Evolutionary conservation across 2,888 invertebrate genomes (phyloP).

Genomic region (Acronicta alni): DNA sequence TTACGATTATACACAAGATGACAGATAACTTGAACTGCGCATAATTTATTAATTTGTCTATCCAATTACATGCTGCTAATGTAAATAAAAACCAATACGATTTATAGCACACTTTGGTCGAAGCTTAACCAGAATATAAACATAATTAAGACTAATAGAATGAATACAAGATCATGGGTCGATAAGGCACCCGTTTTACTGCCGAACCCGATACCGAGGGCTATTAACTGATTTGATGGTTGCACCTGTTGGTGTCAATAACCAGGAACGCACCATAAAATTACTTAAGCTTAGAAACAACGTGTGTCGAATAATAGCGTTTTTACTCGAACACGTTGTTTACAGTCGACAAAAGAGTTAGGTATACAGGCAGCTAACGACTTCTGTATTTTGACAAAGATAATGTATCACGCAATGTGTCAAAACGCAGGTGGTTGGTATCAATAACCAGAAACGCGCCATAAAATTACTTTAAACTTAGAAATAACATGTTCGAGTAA

Average conservation of each 20-base stretch:
- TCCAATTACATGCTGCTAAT: conserved; percentile 34
- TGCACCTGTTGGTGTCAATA: conserved; percentile 54
- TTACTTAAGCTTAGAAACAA: conserved; percentile 37
- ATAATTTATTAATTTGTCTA: conserved; percentile 33
- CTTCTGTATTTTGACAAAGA: no score
- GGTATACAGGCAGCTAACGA: no score
- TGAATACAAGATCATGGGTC: conserved; percentile 40
- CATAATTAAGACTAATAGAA: conserved; percentile 50
- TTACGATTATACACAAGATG: neutral
- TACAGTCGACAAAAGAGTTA: no score
- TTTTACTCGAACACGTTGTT: no score
- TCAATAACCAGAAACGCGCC: no score
- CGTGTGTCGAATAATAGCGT: conserved; percentile 19
- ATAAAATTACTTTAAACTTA: no score
- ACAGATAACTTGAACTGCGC: conserved; percentile 12
- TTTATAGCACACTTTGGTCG: conserved; percentile 30
- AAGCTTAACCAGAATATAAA: conserved; percentile 41
- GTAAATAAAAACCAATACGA: conserved; percentile 33
- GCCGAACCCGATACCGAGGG: conserved; percentile 29
- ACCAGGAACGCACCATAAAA: conserved; percentile 43
- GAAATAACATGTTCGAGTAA: no score
- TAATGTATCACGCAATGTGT: no score
- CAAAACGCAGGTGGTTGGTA: no score
- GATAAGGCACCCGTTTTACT: conserved; percentile 45
- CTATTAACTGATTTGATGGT: conserved; percentile 56